A percentile compares a stretch with the other conserved stretches of the same genome.
phyloP scores from a whole-genome alignment of 2,113 vertebrate genomes.

The Thymallus thymallus region DNA sequence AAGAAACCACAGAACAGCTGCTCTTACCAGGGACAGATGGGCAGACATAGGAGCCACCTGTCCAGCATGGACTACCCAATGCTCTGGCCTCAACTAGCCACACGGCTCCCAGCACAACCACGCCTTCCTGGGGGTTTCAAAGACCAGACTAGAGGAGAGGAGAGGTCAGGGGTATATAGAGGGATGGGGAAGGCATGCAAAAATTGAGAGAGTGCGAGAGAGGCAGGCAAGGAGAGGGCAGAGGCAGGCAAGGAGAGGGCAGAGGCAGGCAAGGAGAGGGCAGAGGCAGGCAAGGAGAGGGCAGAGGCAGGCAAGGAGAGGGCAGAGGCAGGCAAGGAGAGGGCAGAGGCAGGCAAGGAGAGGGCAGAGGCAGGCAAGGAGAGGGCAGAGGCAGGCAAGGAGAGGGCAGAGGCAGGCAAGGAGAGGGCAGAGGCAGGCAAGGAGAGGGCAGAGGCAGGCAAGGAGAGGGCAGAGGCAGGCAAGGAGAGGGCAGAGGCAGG shows the following conservation, averaged over 20 bases:
- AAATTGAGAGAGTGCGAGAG: not conserved
- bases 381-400: not conserved
- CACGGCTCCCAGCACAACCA: not conserved
- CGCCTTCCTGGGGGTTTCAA: not conserved
- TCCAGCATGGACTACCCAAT: not conserved
- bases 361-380: not conserved
- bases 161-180: too few relatives aligned
- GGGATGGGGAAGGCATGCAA: too few relatives aligned
- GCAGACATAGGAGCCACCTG: slow-evolving; percentile 43
- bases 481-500: too few relatives aligned
- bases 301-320: not conserved
- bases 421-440: not conserved
- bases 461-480: not conserved
- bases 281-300: too few relatives aligned
- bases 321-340: not conserved
- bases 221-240: too few relatives aligned
- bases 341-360: not conserved
- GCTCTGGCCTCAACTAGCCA: not conserved
- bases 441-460: not conserved
- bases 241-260: too few relatives aligned
- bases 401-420: too few relatives aligned
- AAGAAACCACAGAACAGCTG: slow-evolving; percentile 35
- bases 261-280: not conserved
- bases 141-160: not conserved
- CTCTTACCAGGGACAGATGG: slow-evolving; percentile 41